A percentile compares a stretch with the other conserved stretches of the same genome.
Evolutionary conservation across 2,797 vertebrate genomes (phyloP).

Genomic region (Prunella strophiata): DNA sequence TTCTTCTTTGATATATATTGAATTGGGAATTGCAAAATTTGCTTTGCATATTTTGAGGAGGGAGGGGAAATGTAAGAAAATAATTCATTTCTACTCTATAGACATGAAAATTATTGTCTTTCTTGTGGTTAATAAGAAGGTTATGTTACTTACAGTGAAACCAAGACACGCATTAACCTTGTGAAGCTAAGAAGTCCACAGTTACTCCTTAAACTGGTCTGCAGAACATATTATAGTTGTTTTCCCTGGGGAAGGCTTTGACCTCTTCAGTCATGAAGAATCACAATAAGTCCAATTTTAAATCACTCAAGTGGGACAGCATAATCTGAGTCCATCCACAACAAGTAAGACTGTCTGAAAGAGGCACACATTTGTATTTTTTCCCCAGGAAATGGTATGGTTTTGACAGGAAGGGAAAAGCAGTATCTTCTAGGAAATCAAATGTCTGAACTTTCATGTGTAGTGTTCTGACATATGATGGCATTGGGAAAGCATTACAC

Average conservation of each 20-base stretch:
- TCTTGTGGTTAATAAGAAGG: not conserved
- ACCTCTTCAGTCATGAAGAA: not conserved
- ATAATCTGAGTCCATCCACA: not conserved
- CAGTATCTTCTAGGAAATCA: not conserved
- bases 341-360: not conserved
- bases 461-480: not conserved
- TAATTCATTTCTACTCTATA: not conserved
- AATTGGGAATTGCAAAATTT: not conserved
- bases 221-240: not conserved
- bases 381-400: not conserved
- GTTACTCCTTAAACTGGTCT: not conserved
- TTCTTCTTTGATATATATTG: conserved; percentile 11
- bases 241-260: not conserved
- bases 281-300: conserved; percentile 22
- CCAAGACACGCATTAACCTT: not conserved
- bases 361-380: not conserved
- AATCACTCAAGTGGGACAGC: not conserved
- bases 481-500: not conserved
- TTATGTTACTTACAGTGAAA: not conserved
- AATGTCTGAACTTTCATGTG: not conserved
- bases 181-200: not conserved
- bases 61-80: not conserved
- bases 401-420: not conserved
- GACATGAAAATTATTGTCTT: not conserved
- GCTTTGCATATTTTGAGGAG: not conserved